Conservation (phyloP, 1,140 invertebrate species). For the Calosoma granatense region DNA sequence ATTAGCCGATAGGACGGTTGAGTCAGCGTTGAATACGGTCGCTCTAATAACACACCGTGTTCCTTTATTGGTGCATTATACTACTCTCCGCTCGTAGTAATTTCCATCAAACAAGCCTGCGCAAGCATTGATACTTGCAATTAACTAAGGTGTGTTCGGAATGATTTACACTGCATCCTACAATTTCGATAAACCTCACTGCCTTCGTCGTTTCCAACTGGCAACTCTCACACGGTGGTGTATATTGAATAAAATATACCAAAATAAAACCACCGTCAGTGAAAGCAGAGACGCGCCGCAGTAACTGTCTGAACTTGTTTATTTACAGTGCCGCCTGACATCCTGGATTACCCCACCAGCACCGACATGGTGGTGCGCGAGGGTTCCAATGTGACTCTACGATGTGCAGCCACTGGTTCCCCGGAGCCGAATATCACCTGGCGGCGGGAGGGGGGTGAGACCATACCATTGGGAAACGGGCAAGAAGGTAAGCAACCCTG, state of each 20-base stretch:
- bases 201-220: too few species aligned
- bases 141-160: too few species aligned
- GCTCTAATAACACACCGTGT: too few species aligned
- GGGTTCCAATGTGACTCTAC: slow-evolving; percentile 72
- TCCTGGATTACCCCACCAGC: slow-evolving; percentile 75
- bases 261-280: background rate
- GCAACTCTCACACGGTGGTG: too few species aligned
- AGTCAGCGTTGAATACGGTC: background rate
- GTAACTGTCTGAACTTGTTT: slow-evolving; percentile 9
- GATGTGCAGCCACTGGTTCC: slow-evolving; percentile 75
- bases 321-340: slow-evolving; percentile 78
- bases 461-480: slow-evolving; percentile 44
- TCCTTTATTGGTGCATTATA: too few species aligned
- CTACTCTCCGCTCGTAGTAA: too few species aligned
- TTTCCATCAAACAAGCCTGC: too few species aligned
- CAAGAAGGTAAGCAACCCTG: slow-evolving; percentile 41
- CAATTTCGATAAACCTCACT: too few species aligned
- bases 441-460: slow-evolving; percentile 67
- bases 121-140: too few species aligned
- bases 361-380: slow-evolving; percentile 80
- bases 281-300: background rate
- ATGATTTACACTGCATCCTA: too few species aligned
- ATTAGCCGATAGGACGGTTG: background rate
- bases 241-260: background rate
- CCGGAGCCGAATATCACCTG: slow-evolving; percentile 76